Evolutionary conservation across 2,888 invertebrate genomes (phyloP), one percentile per base, ranked within the genome.

Genomic region (Agrilus biguttatus): DNA sequence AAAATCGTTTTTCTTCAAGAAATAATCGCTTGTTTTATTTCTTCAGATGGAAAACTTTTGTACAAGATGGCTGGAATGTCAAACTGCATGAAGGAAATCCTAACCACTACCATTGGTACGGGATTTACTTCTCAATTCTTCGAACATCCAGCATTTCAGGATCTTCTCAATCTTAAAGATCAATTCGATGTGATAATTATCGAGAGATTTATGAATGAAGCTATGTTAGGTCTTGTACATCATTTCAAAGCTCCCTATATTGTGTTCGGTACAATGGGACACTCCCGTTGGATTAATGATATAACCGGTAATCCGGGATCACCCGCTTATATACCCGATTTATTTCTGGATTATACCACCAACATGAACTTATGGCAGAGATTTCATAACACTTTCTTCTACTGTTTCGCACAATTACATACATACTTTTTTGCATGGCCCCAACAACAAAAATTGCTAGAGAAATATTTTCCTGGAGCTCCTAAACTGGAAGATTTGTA

Each of bases 291-390:
- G 50, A 63, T 67, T 53, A 66, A 66, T 40, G 63, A 65, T 43
- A 61, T 64, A 49, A 62, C 67, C 59, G 71, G 70, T 1, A 52
- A 65, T 36, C 61, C 70, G 2, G 58, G 57, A 2, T 65, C 69
- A 0, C 66, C 65, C 55, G 65, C 72, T 0, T 69, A 66, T 54
- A 65, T 70, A 33, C 69, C 71, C 0, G 66, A 70, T 37, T 62
- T 61, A 10, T 66, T 33, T 7, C n/a, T 40, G 5, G 28, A 37
- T 3, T 32, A 33, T 8, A 14, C 42, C 1, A n/a, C 17, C 3
- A 33, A 42, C 33, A 48, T 42, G 41, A 43, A 12, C 12, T 51
- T 51, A 33, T 36, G 36, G 21, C 43, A 48, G 23, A 38, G 51
- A 33, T 12, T 45, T 12, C n/a, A 39, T 13, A 49, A 49, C 21